Evolutionary conservation across 1,140 invertebrate genomes (phyloP), one percentile per base, ranked within the genome.

Genomic region (Monochamus saltuarius): DNA sequence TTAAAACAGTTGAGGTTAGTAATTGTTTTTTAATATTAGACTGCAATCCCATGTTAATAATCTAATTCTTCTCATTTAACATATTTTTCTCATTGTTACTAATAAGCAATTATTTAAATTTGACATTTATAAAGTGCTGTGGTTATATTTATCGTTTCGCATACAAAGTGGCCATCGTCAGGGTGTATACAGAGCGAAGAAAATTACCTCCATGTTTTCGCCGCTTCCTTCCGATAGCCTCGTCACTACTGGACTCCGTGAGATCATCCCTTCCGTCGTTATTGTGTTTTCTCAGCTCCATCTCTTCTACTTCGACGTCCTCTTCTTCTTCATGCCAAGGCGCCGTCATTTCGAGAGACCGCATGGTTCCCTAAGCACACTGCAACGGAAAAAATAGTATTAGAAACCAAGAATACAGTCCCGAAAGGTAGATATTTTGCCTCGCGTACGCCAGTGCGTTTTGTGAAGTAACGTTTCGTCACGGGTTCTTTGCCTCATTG

Each of bases 281-380:
- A 35, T 62, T 54, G 64, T 76, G 69, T 60, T 74, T 73, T 47
- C 65, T 60, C 47, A 71, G 59, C 57, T 76, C 73, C 55, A 70
- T 71, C 17, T 73, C 73, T 56, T 73, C 72, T 4, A 74, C 71
- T 59, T 73, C 71, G 49, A 72, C 70, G 68, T 68, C 73, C 65
- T 70, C 70, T 46, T 75, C 71, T 64, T 75, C 74, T 63, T 76
- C 74, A 45, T 73, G 73, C 74, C 74, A 80, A 52, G 79, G 76
- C 34, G 73, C 69, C 14, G 73, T 65, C 71, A 76, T 59, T 60
- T 76, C 74, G 49, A 76, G 61, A 29, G 74, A 76, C 60, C 74
- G 68, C 74, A 76, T 76, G 43, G 42, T 74, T 36, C 51, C 22
- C 35, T 34, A 29, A 19, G 43, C 56, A 34, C 45, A 35, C 67